Evolutionary conservation across 2,888 invertebrate species (phyloP), one percentile per base, ranked within the genome.

Genomic region (Lamellibrachia satsuma): DNA sequence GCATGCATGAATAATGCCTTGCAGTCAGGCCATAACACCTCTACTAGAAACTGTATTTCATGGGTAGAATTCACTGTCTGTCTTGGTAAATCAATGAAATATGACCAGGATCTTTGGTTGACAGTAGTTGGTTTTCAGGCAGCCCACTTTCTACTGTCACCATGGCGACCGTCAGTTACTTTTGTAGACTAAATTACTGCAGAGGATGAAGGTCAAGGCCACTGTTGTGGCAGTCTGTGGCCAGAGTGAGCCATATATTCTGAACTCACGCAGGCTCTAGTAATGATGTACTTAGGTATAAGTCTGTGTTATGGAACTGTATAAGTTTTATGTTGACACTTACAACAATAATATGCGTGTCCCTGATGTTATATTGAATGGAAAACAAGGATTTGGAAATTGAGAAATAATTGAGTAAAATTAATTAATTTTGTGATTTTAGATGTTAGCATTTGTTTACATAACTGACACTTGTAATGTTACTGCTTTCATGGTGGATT

Each of bases 161-260:
- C 75, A 75, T 75, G 75, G 75, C 22, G 75, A 75, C 75, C 15
- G 75, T 75, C 75, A 22, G 75, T n/a, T 75, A 75, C 75, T 75
- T 75, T 75, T 75, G 75, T 75, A 75, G 75, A 75, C 75, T 75
- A 75, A 75, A 75, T 75, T 75, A 75, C 75, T 75, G 75, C 75
- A 75, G 75, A 6, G 22, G 15, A 75, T 75, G 22, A 75, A 75
- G 75, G 75, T 75, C 75, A 75, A 75, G 75, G 75, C 75, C 75
- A 75, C 22, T 4, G 75, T n/a, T 75, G 22, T 15, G 75, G 15
- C 75, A 22, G 75, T 75, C 75, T 75, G 15, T 75, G 22, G n/a
- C 15, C n/a, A n/a, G 75, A 75, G 15, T 15, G 75, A 75, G 15
- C n/a, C 22, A 22, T 15, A 3, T 4, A 75, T 75, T 75, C n/a